These are phyloP conservation scores for Melinaea menophilus DNA, from an alignment of 2,888 invertebrate genomes.

Conservation along the genomic window DNA sequence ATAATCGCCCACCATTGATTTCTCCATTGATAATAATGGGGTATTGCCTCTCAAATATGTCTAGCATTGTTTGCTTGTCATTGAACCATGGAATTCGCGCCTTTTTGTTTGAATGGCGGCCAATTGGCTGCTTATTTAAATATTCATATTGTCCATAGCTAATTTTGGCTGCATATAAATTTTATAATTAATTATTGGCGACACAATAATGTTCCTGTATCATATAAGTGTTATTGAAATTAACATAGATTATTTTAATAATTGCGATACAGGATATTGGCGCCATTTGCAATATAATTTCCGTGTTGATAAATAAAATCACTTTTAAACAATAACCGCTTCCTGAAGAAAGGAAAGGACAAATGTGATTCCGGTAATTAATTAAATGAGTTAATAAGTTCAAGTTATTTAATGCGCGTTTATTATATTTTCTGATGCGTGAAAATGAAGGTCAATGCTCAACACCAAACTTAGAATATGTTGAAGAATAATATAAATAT, in stretches of 20 bases:
- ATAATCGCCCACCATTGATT: conserved; percentile 60
- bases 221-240: conserved; percentile 9
- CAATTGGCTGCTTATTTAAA: conserved; percentile 28
- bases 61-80: conserved; percentile 65
- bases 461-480: conserved; percentile 12
- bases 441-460: conserved; percentile 41
- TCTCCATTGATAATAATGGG: conserved; percentile 69
- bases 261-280: conserved; percentile 9
- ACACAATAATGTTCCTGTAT: conserved; percentile 9
- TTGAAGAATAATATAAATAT: not conserved
- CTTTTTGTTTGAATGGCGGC: conserved; percentile 47
- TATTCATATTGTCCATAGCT: conserved; percentile 14
- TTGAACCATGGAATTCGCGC: conserved; percentile 56
- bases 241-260: conserved; percentile 7
- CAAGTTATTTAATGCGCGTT: conserved; percentile 18
- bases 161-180: conserved; percentile 13
- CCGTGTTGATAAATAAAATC: conserved; percentile 21
- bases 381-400: conserved; percentile 40
- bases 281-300: conserved; percentile 11
- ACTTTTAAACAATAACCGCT: conserved; percentile 42
- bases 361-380: conserved; percentile 46
- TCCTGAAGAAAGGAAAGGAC: conserved; percentile 51
- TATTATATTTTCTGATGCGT: conserved; percentile 24
- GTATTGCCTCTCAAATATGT: conserved; percentile 53
- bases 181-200: conserved; percentile 15